phyloP scores from a whole-genome alignment of 2,797 vertebrate genomes.

The Streptopelia turtur region DNA sequence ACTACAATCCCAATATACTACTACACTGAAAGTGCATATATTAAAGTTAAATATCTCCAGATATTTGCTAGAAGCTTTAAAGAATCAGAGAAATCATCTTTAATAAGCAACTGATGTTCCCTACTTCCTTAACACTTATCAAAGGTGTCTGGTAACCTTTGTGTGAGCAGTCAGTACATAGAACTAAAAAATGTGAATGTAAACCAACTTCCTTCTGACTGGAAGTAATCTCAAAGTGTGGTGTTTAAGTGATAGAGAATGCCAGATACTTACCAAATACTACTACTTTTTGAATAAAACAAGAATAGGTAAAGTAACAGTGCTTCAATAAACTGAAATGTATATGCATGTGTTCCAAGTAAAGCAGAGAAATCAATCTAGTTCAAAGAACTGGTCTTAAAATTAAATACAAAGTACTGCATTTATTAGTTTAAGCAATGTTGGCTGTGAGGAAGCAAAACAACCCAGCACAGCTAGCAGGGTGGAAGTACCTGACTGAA shows the following conservation, averaged over 20 bases:
- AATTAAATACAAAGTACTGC: neutral
- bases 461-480: neutral
- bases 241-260: neutral
- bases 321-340: neutral
- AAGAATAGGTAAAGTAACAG: neutral
- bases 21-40: neutral
- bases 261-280: neutral
- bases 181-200: neutral
- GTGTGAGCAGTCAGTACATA: neutral
- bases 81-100: neutral
- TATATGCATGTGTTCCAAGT: neutral
- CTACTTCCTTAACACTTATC: neutral
- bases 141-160: neutral
- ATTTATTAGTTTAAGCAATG: neutral
- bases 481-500: neutral
- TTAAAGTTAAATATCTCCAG: neutral
- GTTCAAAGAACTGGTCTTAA: neutral
- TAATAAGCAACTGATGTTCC: neutral
- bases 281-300: neutral
- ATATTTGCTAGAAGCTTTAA: neutral
- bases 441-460: neutral
- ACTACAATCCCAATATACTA: neutral
- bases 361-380: neutral
- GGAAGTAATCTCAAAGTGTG: neutral
- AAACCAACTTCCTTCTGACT: neutral